Evolutionary conservation across 2,113 vertebrate species (phyloP), one percentile per base, ranked within the genome.

Genomic region (Atractosteus spatula): DNA sequence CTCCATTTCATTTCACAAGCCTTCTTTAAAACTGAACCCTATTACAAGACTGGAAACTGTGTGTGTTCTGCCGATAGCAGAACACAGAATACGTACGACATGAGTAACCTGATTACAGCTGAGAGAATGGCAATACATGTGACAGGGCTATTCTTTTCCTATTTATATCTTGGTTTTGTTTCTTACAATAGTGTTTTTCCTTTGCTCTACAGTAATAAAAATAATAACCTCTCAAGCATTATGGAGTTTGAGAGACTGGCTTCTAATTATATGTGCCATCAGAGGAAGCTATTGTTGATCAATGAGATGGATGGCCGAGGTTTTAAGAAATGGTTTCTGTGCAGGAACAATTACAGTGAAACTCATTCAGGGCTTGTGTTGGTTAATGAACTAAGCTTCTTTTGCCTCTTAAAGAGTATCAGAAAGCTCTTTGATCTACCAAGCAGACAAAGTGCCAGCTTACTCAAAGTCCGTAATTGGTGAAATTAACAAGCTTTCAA

Each of bases 191-290:
- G 10, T 51, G 10, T 10, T 51, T 51, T 51, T 51, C 10, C 10
- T 51, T 51, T 5, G 47, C 47, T 51, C 47, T 7, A 10, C 2
- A 2, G 45, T 55, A 62, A 66, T 66, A 69, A 0, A 29, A 29
- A 74, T 17, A 44, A 17, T 16, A 51, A 41, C 8, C 56, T 64
- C 69, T 57, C 8, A 45, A 72, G 45, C 72, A n/a, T 65, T 4
- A 17, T 17, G 10, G 47, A 51, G 10, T 51, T 43, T 64, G 43
- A 72, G 47, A 70, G 62, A 74, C 5, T 51, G 47, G 47, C 47
- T 51, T 51, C 13, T 14, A 43, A 64, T 64, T 76, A 76, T 76
- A 76, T 74, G 71, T 74, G 59, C 29, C 68, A 70, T 74, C 69
- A 41, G 54, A 57, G 65, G 44, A 61, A 71, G 54, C 56, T 16